phyloP scores from a whole-genome alignment of 2,797 vertebrate genomes.

The Hirundo rustica region DNA sequence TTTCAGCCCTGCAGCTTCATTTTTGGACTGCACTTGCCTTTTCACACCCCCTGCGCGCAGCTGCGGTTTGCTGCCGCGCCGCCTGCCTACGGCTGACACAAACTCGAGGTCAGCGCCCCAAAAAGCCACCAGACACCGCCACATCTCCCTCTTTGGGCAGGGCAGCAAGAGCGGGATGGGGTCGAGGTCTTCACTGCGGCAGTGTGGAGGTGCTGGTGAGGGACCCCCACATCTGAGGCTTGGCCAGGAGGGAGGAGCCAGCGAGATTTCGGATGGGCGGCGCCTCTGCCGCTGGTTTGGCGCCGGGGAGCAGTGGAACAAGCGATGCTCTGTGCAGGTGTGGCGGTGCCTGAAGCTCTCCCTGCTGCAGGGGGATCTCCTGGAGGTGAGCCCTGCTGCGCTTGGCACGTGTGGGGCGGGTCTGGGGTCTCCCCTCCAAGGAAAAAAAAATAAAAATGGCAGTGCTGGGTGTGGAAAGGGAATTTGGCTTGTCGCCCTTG shows the following conservation, averaged over 20 bases:
- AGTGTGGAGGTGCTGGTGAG: neutral
- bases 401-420: accelerated
- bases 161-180: neutral
- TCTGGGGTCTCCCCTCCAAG: neutral
- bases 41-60: accelerated
- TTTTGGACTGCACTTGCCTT: neutral
- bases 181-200: accelerated
- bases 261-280: neutral
- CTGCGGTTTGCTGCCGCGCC: neutral
- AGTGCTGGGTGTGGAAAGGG: neutral
- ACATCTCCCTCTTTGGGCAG: neutral
- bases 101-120: neutral
- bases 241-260: neutral
- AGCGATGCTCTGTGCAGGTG: neutral
- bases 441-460: too few relatives aligned
- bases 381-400: neutral
- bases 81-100: neutral
- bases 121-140: neutral
- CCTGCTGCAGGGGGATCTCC: neutral
- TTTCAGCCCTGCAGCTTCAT: neutral
- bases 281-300: neutral
- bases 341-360: neutral
- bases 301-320: accelerated
- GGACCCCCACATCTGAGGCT: neutral
- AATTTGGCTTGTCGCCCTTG: accelerated